phyloP scores from a whole-genome alignment of 2,113 vertebrate species.

The Tretioscincus oriximinensis region DNA sequence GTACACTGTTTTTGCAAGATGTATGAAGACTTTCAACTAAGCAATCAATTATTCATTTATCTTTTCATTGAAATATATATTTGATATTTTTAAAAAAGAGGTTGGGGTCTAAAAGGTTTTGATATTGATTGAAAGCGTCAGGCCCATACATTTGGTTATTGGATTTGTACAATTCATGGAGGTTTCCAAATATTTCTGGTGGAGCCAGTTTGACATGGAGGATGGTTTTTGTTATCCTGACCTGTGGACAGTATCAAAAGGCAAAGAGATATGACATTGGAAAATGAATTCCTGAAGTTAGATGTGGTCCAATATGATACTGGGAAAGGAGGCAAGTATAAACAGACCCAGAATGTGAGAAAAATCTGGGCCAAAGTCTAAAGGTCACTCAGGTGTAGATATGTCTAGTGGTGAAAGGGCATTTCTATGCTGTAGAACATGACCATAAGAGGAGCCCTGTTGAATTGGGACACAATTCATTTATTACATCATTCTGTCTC shows the following conservation, averaged over 20 bases:
- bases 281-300: no score
- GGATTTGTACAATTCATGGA: constrained; percentile 63
- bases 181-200: constrained; percentile 68
- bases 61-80: constrained; percentile 76
- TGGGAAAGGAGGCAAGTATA: neutral
- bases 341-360: no score
- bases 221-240: constrained; percentile 2
- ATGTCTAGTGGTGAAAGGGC: no score
- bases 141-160: constrained; percentile 71
- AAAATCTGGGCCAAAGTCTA: no score
- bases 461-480: neutral
- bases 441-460: no score
- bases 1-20: constrained; percentile 68
- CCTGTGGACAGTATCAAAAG: no score
- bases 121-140: constrained; percentile 72
- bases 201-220: constrained; percentile 43
- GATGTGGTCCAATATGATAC: no score
- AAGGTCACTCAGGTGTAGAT: no score
- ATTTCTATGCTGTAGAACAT: no score
- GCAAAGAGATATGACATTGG: no score
- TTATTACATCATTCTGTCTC: neutral
- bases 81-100: constrained; percentile 72
- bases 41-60: constrained; percentile 80
- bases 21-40: constrained; percentile 74
- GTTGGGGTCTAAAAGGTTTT: constrained; percentile 73